Evolutionary conservation across 2,797 vertebrate species (phyloP).

Genomic region (Potorous gilbertii): DNA sequence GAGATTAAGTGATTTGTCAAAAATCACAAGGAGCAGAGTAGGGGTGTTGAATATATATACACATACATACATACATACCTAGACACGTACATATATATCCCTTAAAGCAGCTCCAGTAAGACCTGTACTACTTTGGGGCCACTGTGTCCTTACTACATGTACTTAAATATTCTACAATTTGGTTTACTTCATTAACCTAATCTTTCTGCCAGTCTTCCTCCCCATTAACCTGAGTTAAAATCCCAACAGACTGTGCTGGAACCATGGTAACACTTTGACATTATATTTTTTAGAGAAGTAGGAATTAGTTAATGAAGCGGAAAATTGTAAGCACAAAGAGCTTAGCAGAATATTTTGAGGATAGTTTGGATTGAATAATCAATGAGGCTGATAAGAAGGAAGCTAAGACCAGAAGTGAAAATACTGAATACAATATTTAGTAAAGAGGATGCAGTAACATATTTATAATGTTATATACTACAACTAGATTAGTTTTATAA

Average conservation of each 20-base stretch:
- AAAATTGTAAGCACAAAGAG: neutral
- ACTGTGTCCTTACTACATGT: neutral
- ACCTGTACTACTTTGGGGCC: neutral
- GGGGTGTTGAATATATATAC: no score
- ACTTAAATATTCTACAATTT: neutral
- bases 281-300: neutral
- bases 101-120: neutral
- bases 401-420: neutral
- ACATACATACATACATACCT: no score
- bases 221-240: neutral
- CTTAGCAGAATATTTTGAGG: neutral
- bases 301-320: neutral
- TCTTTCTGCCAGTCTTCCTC: neutral
- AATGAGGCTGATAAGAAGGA: neutral
- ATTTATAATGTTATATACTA: neutral
- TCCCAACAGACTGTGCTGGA: neutral
- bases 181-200: neutral
- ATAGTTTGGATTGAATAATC: neutral
- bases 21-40: no score
- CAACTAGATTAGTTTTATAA: neutral
- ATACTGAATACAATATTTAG: neutral
- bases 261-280: neutral
- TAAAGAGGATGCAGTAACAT: neutral
- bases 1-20: no score
- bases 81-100: no score